phyloP scores from a whole-genome alignment of 2,797 vertebrate species.

The Mionectes olivaceus region DNA sequence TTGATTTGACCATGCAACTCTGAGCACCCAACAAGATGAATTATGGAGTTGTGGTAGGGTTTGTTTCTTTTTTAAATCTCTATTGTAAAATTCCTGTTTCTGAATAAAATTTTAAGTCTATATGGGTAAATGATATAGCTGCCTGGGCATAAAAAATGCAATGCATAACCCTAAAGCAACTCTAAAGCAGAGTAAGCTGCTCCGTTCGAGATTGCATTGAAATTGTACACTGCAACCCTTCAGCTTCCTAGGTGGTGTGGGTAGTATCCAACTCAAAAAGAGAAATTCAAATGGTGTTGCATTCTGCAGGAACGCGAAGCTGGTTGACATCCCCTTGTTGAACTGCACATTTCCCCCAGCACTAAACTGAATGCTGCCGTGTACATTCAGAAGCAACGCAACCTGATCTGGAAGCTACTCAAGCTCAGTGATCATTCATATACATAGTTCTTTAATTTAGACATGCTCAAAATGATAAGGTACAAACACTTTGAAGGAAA shows the following conservation, averaged over 20 bases:
- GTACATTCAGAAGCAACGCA: not conserved
- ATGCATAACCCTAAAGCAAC: not conserved
- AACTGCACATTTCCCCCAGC: not conserved
- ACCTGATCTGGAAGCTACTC: not conserved
- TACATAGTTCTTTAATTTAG: not conserved
- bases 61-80: not conserved
- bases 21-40: not conserved
- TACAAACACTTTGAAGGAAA: not conserved
- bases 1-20: not conserved
- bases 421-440: not conserved
- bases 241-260: not conserved
- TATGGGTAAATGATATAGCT: not conserved
- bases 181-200: not conserved
- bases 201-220: not conserved
- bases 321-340: not conserved
- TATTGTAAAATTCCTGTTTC: not conserved
- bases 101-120: not conserved
- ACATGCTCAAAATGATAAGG: not conserved
- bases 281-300: not conserved
- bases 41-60: not conserved
- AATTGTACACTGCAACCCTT: not conserved
- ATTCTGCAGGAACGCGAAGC: not conserved
- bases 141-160: not conserved
- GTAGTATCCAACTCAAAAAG: not conserved
- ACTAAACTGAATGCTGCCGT: not conserved